Evolutionary conservation across 2,888 invertebrate genomes (phyloP).

Genomic region (Stenurella melanura): DNA sequence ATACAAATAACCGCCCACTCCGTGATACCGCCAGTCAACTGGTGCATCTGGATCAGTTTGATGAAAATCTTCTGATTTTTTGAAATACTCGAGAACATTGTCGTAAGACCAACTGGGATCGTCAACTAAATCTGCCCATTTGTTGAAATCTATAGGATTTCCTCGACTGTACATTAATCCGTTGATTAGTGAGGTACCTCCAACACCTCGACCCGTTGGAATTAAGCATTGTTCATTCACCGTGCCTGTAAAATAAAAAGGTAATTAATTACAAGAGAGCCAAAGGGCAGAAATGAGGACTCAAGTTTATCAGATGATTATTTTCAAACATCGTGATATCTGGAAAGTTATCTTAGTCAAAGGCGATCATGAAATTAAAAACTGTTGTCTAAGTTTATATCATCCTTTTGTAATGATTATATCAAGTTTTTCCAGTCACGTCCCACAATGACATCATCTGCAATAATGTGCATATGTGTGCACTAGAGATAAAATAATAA

Average conservation of each 20-base stretch:
- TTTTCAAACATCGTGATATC: too few relatives aligned
- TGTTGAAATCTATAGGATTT: slow-evolving; percentile 72
- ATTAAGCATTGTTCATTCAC: slow-evolving; percentile 59
- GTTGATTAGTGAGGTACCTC: slow-evolving; percentile 74
- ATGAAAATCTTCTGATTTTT: slow-evolving; percentile 40
- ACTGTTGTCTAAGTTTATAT: too few relatives aligned
- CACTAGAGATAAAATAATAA: too few relatives aligned
- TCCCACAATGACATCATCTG: too few relatives aligned
- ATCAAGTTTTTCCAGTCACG: too few relatives aligned
- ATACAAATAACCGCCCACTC: slow-evolving; percentile 45
- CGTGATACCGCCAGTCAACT: slow-evolving; percentile 43
- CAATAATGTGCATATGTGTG: too few relatives aligned
- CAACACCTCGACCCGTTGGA: slow-evolving; percentile 74
- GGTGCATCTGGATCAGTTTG: slow-evolving; percentile 33
- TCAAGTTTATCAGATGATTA: background rate
- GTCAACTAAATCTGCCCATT: slow-evolving; percentile 70
- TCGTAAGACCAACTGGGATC: slow-evolving; percentile 75
- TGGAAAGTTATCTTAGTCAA: too few relatives aligned
- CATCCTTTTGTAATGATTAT: too few relatives aligned
- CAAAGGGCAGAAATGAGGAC: background rate
- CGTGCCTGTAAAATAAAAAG: slow-evolving; percentile 31
- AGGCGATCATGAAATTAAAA: too few relatives aligned
- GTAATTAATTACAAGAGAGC: slow-evolving; percentile 10
- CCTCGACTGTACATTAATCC: slow-evolving; percentile 75
- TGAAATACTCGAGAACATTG: slow-evolving; percentile 74